Percentiles rank a stretch among this genome's conserved stretches.
These are phyloP conservation scores for Marronus borbonicus DNA, from an alignment of 2,888 invertebrate genomes.

Conservation along the genomic window DNA sequence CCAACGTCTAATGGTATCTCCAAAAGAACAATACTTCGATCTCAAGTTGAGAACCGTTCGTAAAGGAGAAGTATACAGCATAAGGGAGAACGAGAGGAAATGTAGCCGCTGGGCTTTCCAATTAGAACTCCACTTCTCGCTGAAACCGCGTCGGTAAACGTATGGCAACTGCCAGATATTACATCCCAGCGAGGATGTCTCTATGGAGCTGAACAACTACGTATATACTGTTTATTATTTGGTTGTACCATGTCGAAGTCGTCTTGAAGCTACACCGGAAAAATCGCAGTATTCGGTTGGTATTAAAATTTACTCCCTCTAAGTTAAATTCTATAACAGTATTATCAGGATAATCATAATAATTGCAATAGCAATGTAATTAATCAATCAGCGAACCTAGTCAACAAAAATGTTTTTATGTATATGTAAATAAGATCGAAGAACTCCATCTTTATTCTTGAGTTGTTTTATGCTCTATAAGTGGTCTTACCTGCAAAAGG, in stretches of 20 bases:
- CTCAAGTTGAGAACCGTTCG: slow-evolving; percentile 34
- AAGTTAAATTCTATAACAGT: slow-evolving; percentile 20
- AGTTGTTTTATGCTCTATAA: no score
- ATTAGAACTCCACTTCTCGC: slow-evolving; percentile 54
- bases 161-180: slow-evolving; percentile 54
- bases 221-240: slow-evolving; percentile 26
- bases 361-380: slow-evolving; percentile 19
- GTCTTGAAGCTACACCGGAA: slow-evolving; percentile 16
- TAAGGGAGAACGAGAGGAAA: slow-evolving; percentile 33
- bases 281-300: slow-evolving; percentile 1
- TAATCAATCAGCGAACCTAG: no score
- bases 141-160: slow-evolving; percentile 49
- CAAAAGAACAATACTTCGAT: slow-evolving; percentile 19
- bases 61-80: background rate
- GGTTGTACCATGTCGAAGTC: background rate
- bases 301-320: slow-evolving; percentile 13
- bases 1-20: no score
- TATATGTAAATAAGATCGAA: background rate
- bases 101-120: slow-evolving; percentile 50
- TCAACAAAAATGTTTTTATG: no score
- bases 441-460: no score
- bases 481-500: background rate
- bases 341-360: no score
- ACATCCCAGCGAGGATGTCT: slow-evolving; percentile 48
- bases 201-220: slow-evolving; percentile 27